Percentiles rank a stretch among this genome's conserved stretches.
Evolutionary conservation across 2,888 invertebrate species (phyloP).

Genomic region (Lasioglossum oenotherae): DNA sequence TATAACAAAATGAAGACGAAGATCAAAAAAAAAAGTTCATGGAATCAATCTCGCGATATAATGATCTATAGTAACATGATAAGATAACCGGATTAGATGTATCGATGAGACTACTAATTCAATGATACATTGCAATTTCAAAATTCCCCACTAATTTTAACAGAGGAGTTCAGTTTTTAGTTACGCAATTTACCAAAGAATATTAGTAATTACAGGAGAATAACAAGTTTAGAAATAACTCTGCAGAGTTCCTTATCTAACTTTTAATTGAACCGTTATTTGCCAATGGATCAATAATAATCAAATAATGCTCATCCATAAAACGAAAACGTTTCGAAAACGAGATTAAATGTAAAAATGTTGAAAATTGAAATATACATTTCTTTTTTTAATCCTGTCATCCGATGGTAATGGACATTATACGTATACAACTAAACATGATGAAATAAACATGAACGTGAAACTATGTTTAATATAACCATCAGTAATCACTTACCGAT

Average conservation of each 20-base stretch:
- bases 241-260: neutral
- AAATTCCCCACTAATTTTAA: neutral
- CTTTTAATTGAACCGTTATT: neutral
- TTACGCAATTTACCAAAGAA: neutral
- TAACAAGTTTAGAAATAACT: neutral
- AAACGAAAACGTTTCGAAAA: neutral
- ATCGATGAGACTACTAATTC: too few species aligned
- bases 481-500: conserved; percentile 91
- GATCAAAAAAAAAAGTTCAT: neutral
- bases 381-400: neutral
- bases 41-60: neutral
- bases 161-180: neutral
- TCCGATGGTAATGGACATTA: neutral
- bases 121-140: neutral
- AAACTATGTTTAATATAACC: neutral
- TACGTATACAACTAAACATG: neutral
- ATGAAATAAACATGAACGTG: neutral
- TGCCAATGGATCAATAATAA: neutral
- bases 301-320: neutral
- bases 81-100: too few species aligned
- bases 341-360: neutral
- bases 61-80: too few species aligned
- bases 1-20: neutral
- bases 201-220: neutral
- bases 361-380: neutral